Conservation (phyloP, 1,140 invertebrate genomes). For the Orchesella cincta region DNA sequence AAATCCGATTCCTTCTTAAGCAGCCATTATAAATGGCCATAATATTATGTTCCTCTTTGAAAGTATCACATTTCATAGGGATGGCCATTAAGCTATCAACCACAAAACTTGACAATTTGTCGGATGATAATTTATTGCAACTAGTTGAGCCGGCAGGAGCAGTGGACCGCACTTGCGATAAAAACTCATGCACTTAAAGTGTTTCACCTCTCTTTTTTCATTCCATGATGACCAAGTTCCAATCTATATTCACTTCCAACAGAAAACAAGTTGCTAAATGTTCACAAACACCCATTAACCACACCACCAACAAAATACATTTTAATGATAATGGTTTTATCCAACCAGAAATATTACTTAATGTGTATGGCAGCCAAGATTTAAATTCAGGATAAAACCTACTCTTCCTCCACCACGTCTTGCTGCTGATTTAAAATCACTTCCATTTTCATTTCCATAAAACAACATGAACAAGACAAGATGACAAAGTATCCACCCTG, state of each 20-base stretch:
- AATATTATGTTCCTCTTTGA: not conserved
- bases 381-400: not conserved
- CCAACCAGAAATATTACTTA: not conserved
- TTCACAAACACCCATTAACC: conserved; percentile 1
- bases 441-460: not conserved
- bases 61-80: not conserved
- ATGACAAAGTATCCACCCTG: too few relatives aligned
- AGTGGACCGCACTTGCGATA: not conserved
- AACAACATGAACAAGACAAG: too few relatives aligned
- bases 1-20: too few relatives aligned
- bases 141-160: not conserved
- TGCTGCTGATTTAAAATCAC: not conserved
- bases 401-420: not conserved
- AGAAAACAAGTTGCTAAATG: not conserved
- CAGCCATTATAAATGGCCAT: too few relatives aligned
- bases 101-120: conserved; percentile 2
- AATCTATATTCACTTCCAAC: not conserved
- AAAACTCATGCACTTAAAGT: not conserved
- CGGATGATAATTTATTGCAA: not conserved
- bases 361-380: too few relatives aligned
- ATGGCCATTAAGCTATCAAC: not conserved
- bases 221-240: not conserved
- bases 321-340: not conserved
- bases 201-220: not conserved
- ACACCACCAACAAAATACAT: not conserved